Evolutionary conservation across 2,797 vertebrate species (phyloP).

Genomic region (Gambusia yucatana): DNA sequence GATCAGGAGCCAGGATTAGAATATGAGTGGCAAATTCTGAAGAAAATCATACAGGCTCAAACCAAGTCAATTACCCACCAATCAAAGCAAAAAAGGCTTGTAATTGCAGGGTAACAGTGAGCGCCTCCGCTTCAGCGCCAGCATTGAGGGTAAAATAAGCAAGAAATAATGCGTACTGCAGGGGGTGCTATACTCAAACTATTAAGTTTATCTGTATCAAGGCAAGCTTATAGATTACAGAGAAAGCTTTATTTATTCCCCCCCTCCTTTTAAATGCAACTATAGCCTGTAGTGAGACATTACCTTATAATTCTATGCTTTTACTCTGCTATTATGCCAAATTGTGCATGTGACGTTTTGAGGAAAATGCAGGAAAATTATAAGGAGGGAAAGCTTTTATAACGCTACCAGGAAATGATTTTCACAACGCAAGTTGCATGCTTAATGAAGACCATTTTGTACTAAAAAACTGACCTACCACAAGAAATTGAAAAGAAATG

Average conservation of each 20-base stretch:
- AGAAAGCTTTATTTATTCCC: slow-evolving; percentile 40
- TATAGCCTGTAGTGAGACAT: slow-evolving; percentile 68
- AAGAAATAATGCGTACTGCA: slow-evolving; percentile 76
- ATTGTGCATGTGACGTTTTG: slow-evolving; percentile 66
- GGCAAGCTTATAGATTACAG: slow-evolving; percentile 61
- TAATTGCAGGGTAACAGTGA: slow-evolving; percentile 83
- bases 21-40: slow-evolving; percentile 81
- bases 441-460: background rate
- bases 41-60: slow-evolving; percentile 82
- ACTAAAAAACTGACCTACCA: background rate
- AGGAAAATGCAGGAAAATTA: slow-evolving; percentile 68
- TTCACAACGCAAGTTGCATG: background rate
- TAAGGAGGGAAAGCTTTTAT: slow-evolving; percentile 33
- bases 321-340: slow-evolving; percentile 72
- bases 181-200: slow-evolving; percentile 86
- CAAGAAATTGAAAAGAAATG: background rate
- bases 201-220: slow-evolving; percentile 68
- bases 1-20: slow-evolving; percentile 81
- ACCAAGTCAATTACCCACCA: slow-evolving; percentile 87
- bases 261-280: slow-evolving; percentile 44
- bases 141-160: slow-evolving; percentile 66
- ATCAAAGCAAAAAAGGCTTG: slow-evolving; percentile 86
- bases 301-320: slow-evolving; percentile 72
- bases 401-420: slow-evolving; percentile 9
- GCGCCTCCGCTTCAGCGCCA: slow-evolving; percentile 46